Evolutionary conservation across 2,797 vertebrate species (phyloP), one percentile per base, ranked within the genome.

Genomic region (Adelosebastes latens): DNA sequence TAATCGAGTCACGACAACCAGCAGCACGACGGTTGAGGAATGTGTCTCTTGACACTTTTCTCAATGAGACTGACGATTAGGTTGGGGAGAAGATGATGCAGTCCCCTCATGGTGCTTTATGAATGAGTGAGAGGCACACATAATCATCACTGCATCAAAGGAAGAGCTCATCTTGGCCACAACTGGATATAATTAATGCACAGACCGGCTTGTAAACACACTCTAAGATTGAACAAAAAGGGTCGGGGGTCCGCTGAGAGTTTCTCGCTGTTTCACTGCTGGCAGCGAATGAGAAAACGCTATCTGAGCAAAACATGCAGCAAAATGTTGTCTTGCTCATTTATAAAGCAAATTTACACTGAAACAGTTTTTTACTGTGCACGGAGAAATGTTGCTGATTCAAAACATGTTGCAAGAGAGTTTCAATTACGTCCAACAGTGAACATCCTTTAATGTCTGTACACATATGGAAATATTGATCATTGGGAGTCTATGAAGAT

Each of bases 121-220:
- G 72, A 66, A 18, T n/a, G 27, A 73, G 11, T 64, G 4, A 56
- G 9, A 60, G 29, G 39, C 49, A 32, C 58, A 25, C 27, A 55
- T 27, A 65, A 63, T 81, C 63, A 70, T 36, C 34, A 53, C 49
- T 3, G 55, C 12, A 70, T 31, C 32, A 55, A 62, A 81, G 64
- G 8, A 62, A 20, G 3, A 62, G 52, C 65, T 78, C 3, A 0
- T 69, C 42, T 53, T 25, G 32, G 63, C 29, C 25, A 27, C 62
- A 55, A 36, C 31, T 67, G 60, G 62, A 60, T 24, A 20, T 74
- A 58, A 85, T 80, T 76, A 77, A 70, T 75, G 66, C 62, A 49
- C 7, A 24, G 27, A 2, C 20, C 6, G 0, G 5, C 4, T 46
- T 71, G 75, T 4, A 66, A 64, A 79, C 64, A 25, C 58, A 55